Percentiles rank a stretch among this genome's conserved stretches.
Evolutionary conservation across 2,797 vertebrate species (phyloP).

Genomic region (Sebastes umbrosus): DNA sequence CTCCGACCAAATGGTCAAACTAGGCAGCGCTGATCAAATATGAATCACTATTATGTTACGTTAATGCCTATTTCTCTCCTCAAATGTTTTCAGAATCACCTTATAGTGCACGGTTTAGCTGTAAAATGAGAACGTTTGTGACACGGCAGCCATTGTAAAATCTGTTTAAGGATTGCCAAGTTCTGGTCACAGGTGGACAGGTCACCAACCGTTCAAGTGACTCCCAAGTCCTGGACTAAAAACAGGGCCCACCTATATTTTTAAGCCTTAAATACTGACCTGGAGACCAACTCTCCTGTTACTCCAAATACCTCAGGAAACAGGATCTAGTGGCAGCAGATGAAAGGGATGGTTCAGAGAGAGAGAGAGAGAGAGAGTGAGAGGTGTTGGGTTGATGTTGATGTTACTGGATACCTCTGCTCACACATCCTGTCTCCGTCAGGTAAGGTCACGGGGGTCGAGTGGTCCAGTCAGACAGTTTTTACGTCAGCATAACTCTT

Average conservation of each 20-base stretch:
- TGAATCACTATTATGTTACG: too few species aligned
- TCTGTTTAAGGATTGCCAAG: too few species aligned
- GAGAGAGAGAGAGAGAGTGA: neutral
- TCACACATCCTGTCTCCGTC: slow-evolving; percentile 15
- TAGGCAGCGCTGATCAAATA: too few species aligned
- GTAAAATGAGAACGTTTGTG: too few species aligned
- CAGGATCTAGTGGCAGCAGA: slow-evolving; percentile 24
- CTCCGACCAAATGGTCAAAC: too few species aligned
- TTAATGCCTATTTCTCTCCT: too few species aligned
- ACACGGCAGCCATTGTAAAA: too few species aligned
- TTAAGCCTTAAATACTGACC: slow-evolving; percentile 37
- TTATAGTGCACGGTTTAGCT: too few species aligned
- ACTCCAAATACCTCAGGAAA: slow-evolving; percentile 44
- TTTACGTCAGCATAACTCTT: slow-evolving; percentile 1
- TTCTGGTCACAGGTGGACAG: too few species aligned
- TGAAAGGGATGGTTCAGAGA: neutral
- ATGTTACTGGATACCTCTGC: slow-evolving; percentile 17
- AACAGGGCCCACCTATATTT: slow-evolving; percentile 34
- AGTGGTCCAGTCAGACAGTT: neutral
- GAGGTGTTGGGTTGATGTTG: slow-evolving; percentile 18
- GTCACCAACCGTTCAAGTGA: neutral
- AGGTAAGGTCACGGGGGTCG: slow-evolving; percentile 6
- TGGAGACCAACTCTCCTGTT: slow-evolving; percentile 16
- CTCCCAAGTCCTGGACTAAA: slow-evolving; percentile 17
- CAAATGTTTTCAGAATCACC: too few species aligned